phyloP scores from a whole-genome alignment of 2,888 invertebrate genomes.

The Mimachlamys varia region DNA sequence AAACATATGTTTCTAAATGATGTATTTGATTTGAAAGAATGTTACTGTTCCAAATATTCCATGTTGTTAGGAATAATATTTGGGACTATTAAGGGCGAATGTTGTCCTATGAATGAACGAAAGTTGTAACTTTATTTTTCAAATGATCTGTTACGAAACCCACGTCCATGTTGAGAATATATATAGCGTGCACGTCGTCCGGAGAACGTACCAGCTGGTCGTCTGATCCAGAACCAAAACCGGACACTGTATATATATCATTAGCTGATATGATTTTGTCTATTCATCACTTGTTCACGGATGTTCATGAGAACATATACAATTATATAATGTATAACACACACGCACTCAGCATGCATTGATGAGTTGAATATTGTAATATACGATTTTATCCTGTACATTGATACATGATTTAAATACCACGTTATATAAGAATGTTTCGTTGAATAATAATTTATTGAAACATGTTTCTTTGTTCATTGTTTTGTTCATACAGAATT shows the following conservation, averaged over 20 bases:
- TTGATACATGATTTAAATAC: neutral
- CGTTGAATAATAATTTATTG: slow-evolving; percentile 24
- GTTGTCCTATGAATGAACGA: too few relatives aligned
- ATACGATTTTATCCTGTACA: neutral
- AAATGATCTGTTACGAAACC: neutral
- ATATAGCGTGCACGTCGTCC: neutral
- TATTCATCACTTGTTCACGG: neutral
- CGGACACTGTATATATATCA: too few relatives aligned
- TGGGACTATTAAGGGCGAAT: too few relatives aligned
- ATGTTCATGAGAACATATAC: neutral
- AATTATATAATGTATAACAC: neutral
- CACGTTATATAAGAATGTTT: slow-evolving; percentile 8
- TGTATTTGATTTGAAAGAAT: too few relatives aligned
- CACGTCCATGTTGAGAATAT: neutral
- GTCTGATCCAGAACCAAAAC: neutral
- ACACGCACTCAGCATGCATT: neutral
- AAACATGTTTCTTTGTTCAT: neutral
- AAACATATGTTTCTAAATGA: too few relatives aligned
- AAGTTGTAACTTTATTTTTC: neutral
- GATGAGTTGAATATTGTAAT: neutral
- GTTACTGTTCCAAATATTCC: too few relatives aligned
- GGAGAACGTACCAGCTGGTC: neutral
- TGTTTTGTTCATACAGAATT: too few relatives aligned
- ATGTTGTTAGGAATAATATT: too few relatives aligned
- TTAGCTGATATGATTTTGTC: neutral